Base-by-base conservation (phyloP, 2,888 invertebrate genomes). In the Limulus polyphemus region DNA sequence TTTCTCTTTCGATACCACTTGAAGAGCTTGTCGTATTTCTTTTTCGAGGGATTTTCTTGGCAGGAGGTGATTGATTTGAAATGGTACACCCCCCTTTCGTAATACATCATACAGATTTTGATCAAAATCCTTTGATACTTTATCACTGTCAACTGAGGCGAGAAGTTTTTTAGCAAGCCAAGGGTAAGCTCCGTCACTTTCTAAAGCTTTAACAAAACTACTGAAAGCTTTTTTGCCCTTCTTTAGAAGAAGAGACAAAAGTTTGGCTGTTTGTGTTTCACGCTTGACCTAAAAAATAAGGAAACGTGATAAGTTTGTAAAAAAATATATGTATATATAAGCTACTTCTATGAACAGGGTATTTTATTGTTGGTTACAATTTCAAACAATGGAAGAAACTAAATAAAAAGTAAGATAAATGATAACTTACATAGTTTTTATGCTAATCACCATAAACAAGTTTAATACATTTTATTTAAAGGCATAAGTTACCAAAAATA, bases 1-100 rank as follows among this genome's bases (percentile, higher is more conserved):
- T 17, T 47, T 56, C 11, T 57, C 51, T 47, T 59, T 32, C 1
- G 57, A 54, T 10, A 85, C 72, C 1, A 72, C 70, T 57, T 73
- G 73, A 49, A 85, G 72, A 58, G 77, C 77, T n/a, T 70, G 65
- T 55, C 77, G 78, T 55, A 85, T 76, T 68, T 78, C 74, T 62
- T 75, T 67, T 69, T 81, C 79, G 83, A 84, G 56, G 1, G 61
- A 11, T 47, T 52, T 47, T 56, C 67, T 62, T 11, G 11, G 13
- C 11, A 67, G 14, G 49, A 65, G 50, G 55, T 61, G 52, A 51
- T 64, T 62, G 10, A 59, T 51, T 60, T 57, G 59, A 60, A 64
- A 65, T 13, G 66, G 68, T 11, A 68, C 56, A 46, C 62, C 63
- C 11, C 66, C 66, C 51, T 60, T 58, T 11, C 47, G 48, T 32